phyloP scores from a whole-genome alignment of 2,888 invertebrate genomes.

The Drosophila meridionalis region DNA sequence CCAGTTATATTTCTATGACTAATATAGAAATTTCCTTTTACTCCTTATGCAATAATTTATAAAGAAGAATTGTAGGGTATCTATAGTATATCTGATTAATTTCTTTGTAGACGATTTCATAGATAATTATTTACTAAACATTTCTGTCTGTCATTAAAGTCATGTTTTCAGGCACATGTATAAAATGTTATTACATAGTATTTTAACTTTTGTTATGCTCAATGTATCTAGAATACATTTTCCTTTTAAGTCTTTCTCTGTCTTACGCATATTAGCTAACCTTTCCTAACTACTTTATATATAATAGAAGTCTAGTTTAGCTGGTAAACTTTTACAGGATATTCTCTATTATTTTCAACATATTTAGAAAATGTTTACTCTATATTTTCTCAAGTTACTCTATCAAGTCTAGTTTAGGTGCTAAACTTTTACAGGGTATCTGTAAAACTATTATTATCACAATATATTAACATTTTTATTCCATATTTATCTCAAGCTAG shows the following conservation, averaged over 20 bases:
- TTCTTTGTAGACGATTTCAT: background rate
- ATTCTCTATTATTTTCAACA: too few species aligned
- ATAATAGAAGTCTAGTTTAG: background rate
- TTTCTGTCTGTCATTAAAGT: background rate
- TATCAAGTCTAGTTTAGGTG: too few species aligned
- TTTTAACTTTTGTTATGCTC: background rate
- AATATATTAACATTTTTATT: background rate
- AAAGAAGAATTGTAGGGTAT: background rate
- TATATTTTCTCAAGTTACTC: too few species aligned
- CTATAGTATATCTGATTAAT: background rate
- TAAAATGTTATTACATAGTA: background rate
- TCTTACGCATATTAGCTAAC: background rate
- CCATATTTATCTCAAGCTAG: background rate
- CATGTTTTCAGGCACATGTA: too few species aligned
- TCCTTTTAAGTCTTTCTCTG: background rate
- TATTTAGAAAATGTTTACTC: too few species aligned
- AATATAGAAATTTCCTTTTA: background rate
- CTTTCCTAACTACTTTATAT: background rate
- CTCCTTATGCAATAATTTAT: background rate
- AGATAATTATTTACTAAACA: background rate
- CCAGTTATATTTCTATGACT: background rate
- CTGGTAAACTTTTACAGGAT: too few species aligned
- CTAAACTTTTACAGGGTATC: background rate
- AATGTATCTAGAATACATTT: background rate
- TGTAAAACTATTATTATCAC: background rate